These are phyloP conservation scores for Neotoxoptera formosana DNA, from an alignment of 1,140 invertebrate genomes.

Conservation along the genomic window DNA sequence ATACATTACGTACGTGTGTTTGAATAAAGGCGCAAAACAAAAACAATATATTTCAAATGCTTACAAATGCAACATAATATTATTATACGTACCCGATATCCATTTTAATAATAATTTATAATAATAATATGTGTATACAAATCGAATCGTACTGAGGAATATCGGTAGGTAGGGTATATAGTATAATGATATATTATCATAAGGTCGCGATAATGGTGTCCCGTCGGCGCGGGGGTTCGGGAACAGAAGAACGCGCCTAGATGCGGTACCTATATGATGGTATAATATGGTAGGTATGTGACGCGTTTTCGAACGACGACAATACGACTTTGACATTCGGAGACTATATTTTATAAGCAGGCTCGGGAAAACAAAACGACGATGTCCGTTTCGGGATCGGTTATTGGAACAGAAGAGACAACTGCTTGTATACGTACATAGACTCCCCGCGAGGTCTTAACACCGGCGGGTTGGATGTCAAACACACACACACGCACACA, in stretches of 20 bases:
- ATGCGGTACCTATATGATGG: not conserved
- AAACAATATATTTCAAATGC: not conserved
- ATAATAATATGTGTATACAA: not conserved
- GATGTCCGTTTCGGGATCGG: not conserved
- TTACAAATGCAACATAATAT: not conserved
- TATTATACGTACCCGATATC: not conserved
- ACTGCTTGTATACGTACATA: not conserved
- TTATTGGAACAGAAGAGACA: not conserved
- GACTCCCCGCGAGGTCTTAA: not conserved
- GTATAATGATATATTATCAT: not conserved
- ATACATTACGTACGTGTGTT: not conserved
- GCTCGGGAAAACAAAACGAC: not conserved
- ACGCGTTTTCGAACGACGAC: not conserved
- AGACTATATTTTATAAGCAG: no score
- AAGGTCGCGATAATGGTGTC: not conserved
- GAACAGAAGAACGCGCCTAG: not conserved
- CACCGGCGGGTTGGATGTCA: not conserved
- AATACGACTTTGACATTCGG: not conserved
- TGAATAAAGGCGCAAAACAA: not conserved
- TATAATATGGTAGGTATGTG: no score
- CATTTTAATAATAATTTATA: not conserved
- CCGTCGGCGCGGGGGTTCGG: not conserved
- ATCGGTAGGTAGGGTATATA: not conserved
- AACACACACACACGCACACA: not conserved
- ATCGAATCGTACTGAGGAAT: not conserved